These are phyloP conservation scores for Centruroides sculpturatus DNA, from an alignment of 1,140 invertebrate genomes.

Conservation along the genomic window DNA sequence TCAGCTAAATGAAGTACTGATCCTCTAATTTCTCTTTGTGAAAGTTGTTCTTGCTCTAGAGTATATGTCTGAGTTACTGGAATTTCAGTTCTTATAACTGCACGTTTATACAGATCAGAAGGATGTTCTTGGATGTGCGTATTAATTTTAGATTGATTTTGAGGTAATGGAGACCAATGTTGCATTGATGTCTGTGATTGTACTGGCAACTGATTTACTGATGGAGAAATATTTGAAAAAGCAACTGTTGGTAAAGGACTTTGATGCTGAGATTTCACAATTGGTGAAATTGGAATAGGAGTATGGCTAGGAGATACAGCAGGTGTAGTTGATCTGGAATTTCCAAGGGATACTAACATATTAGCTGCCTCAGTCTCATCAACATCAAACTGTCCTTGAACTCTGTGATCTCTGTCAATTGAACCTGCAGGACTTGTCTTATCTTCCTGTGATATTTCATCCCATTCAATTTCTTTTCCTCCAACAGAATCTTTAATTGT, in stretches of 20 bases:
- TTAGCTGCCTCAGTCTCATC: constrained; percentile 94
- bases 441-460: constrained; percentile 52
- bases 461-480: constrained; percentile 49
- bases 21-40: too few relatives aligned
- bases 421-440: constrained; percentile 69
- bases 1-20: too few relatives aligned
- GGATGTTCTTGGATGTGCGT: too few relatives aligned
- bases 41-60: too few relatives aligned
- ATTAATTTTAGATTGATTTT: too few relatives aligned
- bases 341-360: constrained; percentile 85
- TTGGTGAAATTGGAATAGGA: constrained; percentile 13
- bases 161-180: not conserved
- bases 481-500: constrained; percentile 28
- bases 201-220: constrained; percentile 4
- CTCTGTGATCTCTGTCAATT: constrained; percentile 36
- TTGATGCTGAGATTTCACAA: constrained; percentile 1
- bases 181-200: constrained; percentile 8
- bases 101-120: too few relatives aligned
- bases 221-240: constrained; percentile 1
- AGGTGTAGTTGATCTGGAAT: constrained; percentile 73
- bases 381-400: constrained; percentile 64
- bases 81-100: too few relatives aligned
- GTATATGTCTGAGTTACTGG: too few relatives aligned
- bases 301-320: constrained; percentile 55
- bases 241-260: constrained; percentile 8